Evolutionary conservation across 1,140 invertebrate genomes (phyloP), one percentile per base, ranked within the genome.

Genomic region (Euschistus heros): DNA sequence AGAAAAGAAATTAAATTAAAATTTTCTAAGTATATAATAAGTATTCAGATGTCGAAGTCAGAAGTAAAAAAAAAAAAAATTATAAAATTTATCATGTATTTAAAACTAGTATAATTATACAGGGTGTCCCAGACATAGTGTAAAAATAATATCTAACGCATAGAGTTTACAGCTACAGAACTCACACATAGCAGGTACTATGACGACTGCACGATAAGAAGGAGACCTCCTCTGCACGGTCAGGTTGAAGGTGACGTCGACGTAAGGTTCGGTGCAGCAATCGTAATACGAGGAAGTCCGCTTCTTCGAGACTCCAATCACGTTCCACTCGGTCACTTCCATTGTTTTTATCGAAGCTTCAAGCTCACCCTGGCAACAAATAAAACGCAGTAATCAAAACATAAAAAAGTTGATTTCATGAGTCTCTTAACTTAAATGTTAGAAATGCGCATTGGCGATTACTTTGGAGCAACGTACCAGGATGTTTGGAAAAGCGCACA

Each of bases 111-210:
- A 66, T 26, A 15, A 26, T 26, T 66, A n/a, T 5, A 59, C 18
- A 26, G 15, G 14, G 17, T 15, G n/a, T n/a, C n/a, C n/a, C n/a
- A n/a, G n/a, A n/a, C n/a, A n/a, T n/a, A n/a, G n/a, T n/a, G n/a
- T n/a, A 33, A 22, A 13, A 26, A 26, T 3, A 15, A 54, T 14
- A 13, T 20, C 33, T 27, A 46, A 15, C 57, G 22, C 20, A 10
- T 7, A 22, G n/a, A n/a, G n/a, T n/a, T n/a, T n/a, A n/a, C n/a
- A n/a, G n/a, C n/a, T 2, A 14, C 18, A 61, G 17, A 62, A 72
- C 71, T 74, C 76, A 83, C 82, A 78, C 46, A 80, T 71, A 6
- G 82, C 82, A 6, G 86, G 85, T 14, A 82, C 79, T 17, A 85
- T 75, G 42, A 84, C 76, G 37, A 84, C 73, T 22, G 80, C 80